A percentile compares a stretch with the other conserved stretches of the same genome.
These are phyloP conservation scores for Craniophora ligustri DNA, from an alignment of 2,888 invertebrate genomes.

Conservation along the genomic window DNA sequence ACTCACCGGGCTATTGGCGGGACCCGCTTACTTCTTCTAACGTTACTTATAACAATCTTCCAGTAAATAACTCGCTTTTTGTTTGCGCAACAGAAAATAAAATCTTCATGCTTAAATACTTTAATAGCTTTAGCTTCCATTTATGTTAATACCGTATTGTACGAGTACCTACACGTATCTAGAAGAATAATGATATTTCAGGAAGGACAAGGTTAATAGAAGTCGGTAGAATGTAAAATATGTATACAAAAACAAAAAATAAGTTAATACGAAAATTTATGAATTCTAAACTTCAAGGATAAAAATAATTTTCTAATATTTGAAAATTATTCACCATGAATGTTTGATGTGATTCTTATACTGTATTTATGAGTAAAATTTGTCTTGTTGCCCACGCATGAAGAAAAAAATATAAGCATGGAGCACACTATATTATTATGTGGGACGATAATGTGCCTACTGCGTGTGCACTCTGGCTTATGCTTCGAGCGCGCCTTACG, in stretches of 20 bases:
- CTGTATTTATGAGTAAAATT: constrained; percentile 31
- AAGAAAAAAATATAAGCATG: constrained; percentile 11
- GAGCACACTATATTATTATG: constrained; percentile 21
- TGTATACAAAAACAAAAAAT: constrained; percentile 15
- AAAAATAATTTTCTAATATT: constrained; percentile 41
- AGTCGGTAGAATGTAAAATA: constrained; percentile 20
- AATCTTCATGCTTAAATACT: constrained; percentile 12
- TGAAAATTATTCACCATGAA: constrained; percentile 46
- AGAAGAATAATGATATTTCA: constrained; percentile 31
- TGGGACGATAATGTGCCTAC: constrained; percentile 28
- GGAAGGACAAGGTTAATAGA: constrained; percentile 32
- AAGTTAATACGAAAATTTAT: constrained; percentile 40
- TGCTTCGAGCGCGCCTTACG: constrained; percentile 71
- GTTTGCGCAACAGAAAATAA: constrained; percentile 30
- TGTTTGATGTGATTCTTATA: constrained; percentile 33
- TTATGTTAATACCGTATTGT: constrained; percentile 26
- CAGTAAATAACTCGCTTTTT: constrained; percentile 24
- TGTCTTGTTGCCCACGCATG: constrained; percentile 25
- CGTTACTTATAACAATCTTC: constrained; percentile 39
- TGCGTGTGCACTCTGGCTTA: constrained; percentile 61
- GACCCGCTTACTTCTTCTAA: constrained; percentile 30
- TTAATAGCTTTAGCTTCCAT: constrained; percentile 14
- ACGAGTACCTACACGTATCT: not conserved
- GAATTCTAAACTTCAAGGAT: constrained; percentile 45
- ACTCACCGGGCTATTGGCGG: constrained; percentile 69